These are phyloP conservation scores for Gallinago media DNA, from an alignment of 2,113 vertebrate species.

Conservation along the genomic window DNA sequence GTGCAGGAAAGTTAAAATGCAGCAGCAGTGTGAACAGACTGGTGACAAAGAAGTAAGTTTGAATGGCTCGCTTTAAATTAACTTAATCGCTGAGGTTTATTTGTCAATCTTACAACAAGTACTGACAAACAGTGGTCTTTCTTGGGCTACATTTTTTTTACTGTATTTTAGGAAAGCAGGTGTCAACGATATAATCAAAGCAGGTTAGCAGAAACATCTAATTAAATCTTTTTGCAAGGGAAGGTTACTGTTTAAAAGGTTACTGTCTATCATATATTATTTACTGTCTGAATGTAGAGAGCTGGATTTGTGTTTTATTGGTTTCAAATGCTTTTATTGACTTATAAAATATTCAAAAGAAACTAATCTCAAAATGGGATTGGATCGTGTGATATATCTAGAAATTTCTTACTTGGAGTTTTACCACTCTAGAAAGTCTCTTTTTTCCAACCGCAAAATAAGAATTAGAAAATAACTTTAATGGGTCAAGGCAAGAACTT, in stretches of 20 bases:
- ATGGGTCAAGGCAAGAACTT: slow-evolving; percentile 48
- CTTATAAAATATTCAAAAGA: slow-evolving; percentile 28
- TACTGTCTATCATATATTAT: background rate
- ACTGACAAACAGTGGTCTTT: background rate
- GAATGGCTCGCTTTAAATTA: background rate
- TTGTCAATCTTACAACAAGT: background rate
- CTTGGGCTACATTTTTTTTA: slow-evolving; percentile 1
- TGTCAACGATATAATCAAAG: slow-evolving; percentile 17
- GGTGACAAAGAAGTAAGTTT: background rate
- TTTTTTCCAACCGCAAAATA: background rate
- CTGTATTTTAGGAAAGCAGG: background rate
- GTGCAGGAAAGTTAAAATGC: background rate
- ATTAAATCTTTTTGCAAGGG: slow-evolving; percentile 18
- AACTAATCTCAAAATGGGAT: slow-evolving; percentile 4
- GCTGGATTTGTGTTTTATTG: background rate
- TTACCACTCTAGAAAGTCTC: background rate
- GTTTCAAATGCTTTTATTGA: slow-evolving; percentile 42
- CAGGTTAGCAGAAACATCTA: slow-evolving; percentile 30
- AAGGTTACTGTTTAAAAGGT: background rate
- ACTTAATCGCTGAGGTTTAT: background rate
- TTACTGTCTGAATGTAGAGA: background rate
- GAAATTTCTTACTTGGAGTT: background rate
- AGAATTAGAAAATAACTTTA: slow-evolving; percentile 44
- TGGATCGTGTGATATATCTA: background rate
- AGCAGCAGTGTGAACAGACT: fast-evolving